Percentiles rank a stretch among this genome's conserved stretches.
These are phyloP conservation scores for Papilio helenus DNA, from an alignment of 1,140 invertebrate species.

Conservation along the genomic window DNA sequence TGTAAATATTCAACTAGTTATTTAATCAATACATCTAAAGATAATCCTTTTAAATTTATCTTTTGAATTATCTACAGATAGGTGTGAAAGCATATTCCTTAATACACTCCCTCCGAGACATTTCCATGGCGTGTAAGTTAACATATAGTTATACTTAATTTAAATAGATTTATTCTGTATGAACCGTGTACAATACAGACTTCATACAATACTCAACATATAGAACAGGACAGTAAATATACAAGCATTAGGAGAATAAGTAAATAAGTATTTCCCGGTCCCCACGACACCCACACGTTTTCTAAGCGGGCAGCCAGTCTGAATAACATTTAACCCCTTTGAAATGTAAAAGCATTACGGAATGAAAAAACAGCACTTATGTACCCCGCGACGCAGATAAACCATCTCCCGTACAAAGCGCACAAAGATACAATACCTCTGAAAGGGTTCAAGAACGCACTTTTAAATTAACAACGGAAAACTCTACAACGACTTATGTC, in stretches of 20 bases:
- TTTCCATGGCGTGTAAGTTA: no score
- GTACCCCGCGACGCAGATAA: slow-evolving; percentile 81
- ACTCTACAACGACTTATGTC: slow-evolving; percentile 59
- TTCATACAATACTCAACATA: slow-evolving; percentile 5
- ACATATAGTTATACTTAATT: no score
- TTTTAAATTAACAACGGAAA: slow-evolving; percentile 79
- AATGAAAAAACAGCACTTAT: slow-evolving; percentile 83
- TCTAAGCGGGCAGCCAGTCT: slow-evolving; percentile 76
- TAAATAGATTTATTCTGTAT: no score
- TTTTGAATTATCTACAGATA: no score
- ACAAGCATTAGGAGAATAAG: slow-evolving; percentile 48
- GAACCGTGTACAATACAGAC: neutral
- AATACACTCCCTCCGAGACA: no score
- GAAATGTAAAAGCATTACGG: slow-evolving; percentile 83
- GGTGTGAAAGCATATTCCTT: no score
- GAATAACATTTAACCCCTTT: slow-evolving; percentile 83
- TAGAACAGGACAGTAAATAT: slow-evolving; percentile 39
- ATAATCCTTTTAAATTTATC: no score
- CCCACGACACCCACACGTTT: slow-evolving; percentile 77
- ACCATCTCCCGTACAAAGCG: slow-evolving; percentile 81
- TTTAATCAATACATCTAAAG: no score
- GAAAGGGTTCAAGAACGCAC: slow-evolving; percentile 83
- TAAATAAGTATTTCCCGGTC: slow-evolving; percentile 60
- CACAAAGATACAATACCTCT: slow-evolving; percentile 83
- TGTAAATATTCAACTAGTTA: no score